Percentiles rank a stretch among this genome's conserved stretches.
Conservation (phyloP, 2,888 invertebrate genomes). For the Petrolisthes manimaculis region DNA sequence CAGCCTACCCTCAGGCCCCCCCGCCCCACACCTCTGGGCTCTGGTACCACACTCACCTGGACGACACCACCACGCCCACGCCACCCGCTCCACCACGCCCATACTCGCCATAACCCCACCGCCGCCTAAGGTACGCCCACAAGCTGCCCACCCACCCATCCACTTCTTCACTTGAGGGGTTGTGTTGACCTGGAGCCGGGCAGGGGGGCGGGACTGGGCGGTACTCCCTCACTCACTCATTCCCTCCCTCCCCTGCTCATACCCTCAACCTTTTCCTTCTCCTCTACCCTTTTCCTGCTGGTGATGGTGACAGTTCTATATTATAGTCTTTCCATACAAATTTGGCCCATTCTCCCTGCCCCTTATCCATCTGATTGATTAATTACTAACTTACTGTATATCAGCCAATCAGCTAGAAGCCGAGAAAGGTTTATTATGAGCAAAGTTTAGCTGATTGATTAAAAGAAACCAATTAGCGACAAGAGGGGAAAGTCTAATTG, state of each 20-base stretch:
- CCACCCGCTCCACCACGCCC: constrained; percentile 52
- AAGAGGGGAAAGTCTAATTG: too few relatives aligned
- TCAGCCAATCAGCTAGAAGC: too few relatives aligned
- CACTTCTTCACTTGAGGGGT: constrained; percentile 29
- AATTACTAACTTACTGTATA: too few relatives aligned
- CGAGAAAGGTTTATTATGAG: too few relatives aligned
- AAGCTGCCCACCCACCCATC: constrained; percentile 41
- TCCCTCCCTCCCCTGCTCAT: background rate
- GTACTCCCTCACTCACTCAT: background rate
- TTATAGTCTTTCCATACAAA: too few relatives aligned
- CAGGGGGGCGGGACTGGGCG: constrained; percentile 2
- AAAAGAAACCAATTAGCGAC: too few relatives aligned
- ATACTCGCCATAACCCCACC: constrained; percentile 45
- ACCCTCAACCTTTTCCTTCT: constrained; percentile 5
- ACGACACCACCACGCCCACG: constrained; percentile 40
- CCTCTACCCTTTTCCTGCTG: constrained; percentile 9
- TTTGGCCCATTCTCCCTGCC: too few relatives aligned
- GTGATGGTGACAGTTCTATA: background rate
- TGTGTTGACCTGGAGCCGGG: background rate
- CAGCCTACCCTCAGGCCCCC: constrained; percentile 43
- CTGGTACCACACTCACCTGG: constrained; percentile 57
- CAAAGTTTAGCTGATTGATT: too few relatives aligned
- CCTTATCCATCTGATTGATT: too few relatives aligned
- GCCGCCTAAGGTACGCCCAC: constrained; percentile 56
- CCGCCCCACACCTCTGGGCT: constrained; percentile 50